Evolutionary conservation across 2,113 vertebrate genomes (phyloP), one percentile per base, ranked within the genome.

Genomic region (Oxyruncus cristatus): DNA sequence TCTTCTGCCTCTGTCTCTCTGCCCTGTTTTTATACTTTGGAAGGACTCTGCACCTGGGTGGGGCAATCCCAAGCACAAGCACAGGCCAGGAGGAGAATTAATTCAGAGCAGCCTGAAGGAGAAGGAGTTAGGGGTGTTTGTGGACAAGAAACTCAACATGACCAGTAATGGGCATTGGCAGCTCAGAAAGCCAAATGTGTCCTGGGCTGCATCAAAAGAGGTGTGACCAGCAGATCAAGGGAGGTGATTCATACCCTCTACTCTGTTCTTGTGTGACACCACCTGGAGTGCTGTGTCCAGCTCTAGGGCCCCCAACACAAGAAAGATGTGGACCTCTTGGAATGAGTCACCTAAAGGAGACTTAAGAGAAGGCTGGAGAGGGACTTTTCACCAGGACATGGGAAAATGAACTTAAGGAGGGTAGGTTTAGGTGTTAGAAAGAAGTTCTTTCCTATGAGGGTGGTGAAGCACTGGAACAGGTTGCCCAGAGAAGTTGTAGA

Each of bases 1-100:
- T 72, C 30, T 74, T 59, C 62, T 75, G 8, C 16, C 11, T 8
- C 0, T 0, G 3, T 67, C 30, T 78, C 33, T 14, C 27, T 82
- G 62, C 22, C 24, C 19, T 56, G 75, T 65, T 14, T 21, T 61
- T 27, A 30, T 16, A 6, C 16, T 22, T 6, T 32, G 52, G 39
- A 30, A 67, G 26, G 12, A 27, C 50, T 22, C 59, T 53, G 30
- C 30, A 10, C 20, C 39, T 68, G 39, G n/a, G 5, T 14, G 19
- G 46, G 23, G 28, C 13, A 67, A 26, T 52, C 23, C 23, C 20
- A 67, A 26, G 28, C 24, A 26, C 15, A 27, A 61, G 15, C 28
- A 9, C 2, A 46, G 33, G n/a, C 23, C 53, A 11, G 16, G 53
- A 61, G 77, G 28, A 67, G 39, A 89, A 75, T 0, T 16, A n/a